Evolutionary conservation across 2,888 invertebrate genomes (phyloP).

Genomic region (Aporophyla nigra): DNA sequence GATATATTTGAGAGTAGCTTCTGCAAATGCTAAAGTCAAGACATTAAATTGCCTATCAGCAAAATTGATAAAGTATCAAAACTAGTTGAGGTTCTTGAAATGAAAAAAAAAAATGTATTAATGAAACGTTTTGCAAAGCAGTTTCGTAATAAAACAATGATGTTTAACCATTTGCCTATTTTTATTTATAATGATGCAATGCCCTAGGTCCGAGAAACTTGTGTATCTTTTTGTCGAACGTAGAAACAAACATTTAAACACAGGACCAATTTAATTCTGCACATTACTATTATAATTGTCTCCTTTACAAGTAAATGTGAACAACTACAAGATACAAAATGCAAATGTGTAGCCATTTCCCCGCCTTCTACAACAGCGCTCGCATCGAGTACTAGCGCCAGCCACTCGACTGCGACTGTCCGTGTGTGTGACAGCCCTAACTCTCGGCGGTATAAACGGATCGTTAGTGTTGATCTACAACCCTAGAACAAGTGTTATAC

Average conservation of each 20-base stretch:
- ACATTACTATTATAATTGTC: slow-evolving; percentile 14
- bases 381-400: slow-evolving; percentile 45
- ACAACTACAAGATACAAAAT: slow-evolving; percentile 58
- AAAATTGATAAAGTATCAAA: no score
- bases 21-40: neutral
- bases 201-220: neutral
- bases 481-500: slow-evolving; percentile 32
- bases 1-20: neutral
- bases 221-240: neutral
- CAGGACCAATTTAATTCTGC: neutral
- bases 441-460: slow-evolving; percentile 55
- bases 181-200: neutral
- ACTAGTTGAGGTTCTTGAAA: neutral
- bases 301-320: slow-evolving; percentile 28
- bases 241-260: neutral
- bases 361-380: slow-evolving; percentile 38
- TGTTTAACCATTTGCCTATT: neutral
- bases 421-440: slow-evolving; percentile 63
- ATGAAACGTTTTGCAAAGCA: neutral
- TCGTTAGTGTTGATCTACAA: slow-evolving; percentile 59
- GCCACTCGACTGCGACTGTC: slow-evolving; percentile 56
- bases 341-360: slow-evolving; percentile 56
- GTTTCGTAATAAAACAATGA: neutral
- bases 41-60: no score
- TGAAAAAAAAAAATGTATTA: neutral